Evolutionary conservation across 2,113 vertebrate genomes (phyloP), one percentile per base, ranked within the genome.

Genomic region (Halcyon senegalensis): DNA sequence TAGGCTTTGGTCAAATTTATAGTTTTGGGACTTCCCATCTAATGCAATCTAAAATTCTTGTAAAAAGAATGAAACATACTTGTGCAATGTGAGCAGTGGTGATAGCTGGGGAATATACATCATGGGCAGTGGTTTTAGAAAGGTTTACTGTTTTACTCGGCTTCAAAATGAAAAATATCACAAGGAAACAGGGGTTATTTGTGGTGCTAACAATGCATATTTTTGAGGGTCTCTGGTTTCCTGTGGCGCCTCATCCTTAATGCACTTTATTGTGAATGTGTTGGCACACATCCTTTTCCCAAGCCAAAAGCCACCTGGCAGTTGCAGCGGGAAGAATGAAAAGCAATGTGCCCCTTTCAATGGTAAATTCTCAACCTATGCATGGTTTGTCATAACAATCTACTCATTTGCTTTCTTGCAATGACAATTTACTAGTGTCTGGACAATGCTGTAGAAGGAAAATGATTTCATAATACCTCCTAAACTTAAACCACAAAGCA

Each of bases 251-350:
- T 92, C 89, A 82, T 95, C 92, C 91, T 94, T 43, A 27, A 74
- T 91, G 81, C 58, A 46, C 63, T 82, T 66, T 53, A 69, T 82
- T 96, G 86, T 79, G 89, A 66, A 33, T 0, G 1, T 84, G 84
- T 91, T 95, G 94, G 87, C 84, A 96, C 69, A 87, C 74, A 76
- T 93, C 91, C 89, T 94, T 94, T 87, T 90, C 93, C 93, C 95
- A 85, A 93, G 91, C 86, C 94, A 86, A 76, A 87, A 92, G 77
- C 77, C 94, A 89, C 89, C 74, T 93, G 93, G 81, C 77, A 94
- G 87, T 92, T 85, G 58, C 50, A 83, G 84, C 89, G 85, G 87
- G 70, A 95, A 95, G 78, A 89, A 80, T 17, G 73, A 85, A 91
- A 92, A 94, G 80, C 75, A 86, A 55, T 87, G 53, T 76, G 58